Base-by-base conservation (phyloP, 2,888 invertebrate genomes). In the Idaea straminata region DNA sequence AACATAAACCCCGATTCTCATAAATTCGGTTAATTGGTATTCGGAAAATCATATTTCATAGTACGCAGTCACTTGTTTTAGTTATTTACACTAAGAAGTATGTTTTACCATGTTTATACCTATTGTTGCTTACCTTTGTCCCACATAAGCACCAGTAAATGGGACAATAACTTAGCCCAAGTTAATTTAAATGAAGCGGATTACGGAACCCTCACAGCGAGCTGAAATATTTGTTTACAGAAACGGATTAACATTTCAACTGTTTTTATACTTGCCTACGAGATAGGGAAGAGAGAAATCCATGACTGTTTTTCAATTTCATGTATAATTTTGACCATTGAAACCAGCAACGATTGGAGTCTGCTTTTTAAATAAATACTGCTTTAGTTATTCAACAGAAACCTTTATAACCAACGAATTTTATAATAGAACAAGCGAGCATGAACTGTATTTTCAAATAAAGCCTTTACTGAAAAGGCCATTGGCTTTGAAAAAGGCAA, bases 101-200 rank as follows among this genome's bases (percentile, higher is more conserved):
- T 0, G 10, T 36, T 25, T 25, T 25, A 25, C 3, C 25, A 3
- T 25, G 25, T 25, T 25, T 10, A 47, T 47, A 47, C 47, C 47
- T 66, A 67, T 63, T 15, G 13, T 35, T 57, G 35, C 58, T 35
- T 66, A 63, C 66, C 38, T 64, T 65, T 66, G 67, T 63, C 65
- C 64, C 59, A 67, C 70, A 65, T 62, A 66, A 64, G 59, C 57
- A 35, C 35, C 15, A 62, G 16, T 63, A 63, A 65, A 63, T 64
- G 58, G 64, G 36, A 38, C 59, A 64, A 47, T 38, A 62, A 65
- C 63, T 65, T 47, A 47, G 47, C 47, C 13, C 47, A 47, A 47
- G 47, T 47, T 47, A 47, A 47, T 47, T 47, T 47, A 47, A 47
- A 47, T 47, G 47, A 47, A 47, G 47, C 47, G 47, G 47, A 47